Evolutionary conservation across 2,797 vertebrate genomes (phyloP).

Genomic region (Linurgus olivaceus): DNA sequence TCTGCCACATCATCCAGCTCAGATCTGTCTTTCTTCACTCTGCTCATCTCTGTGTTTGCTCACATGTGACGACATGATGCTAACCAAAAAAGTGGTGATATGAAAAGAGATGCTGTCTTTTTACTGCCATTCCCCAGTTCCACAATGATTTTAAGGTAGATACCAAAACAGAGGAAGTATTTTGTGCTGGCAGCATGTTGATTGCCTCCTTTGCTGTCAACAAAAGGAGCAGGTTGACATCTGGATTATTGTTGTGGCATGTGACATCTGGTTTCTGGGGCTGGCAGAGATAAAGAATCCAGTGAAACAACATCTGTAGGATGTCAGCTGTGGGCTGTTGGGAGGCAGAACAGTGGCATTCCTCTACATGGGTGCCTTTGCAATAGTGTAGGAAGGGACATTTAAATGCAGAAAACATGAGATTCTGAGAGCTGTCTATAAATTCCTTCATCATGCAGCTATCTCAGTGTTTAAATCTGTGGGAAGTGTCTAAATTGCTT

Average conservation of each 20-base stretch:
- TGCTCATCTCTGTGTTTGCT: background rate
- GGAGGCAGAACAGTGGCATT: background rate
- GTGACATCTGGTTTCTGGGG: background rate
- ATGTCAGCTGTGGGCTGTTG: background rate
- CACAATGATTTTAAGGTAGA: background rate
- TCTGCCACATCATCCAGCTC: background rate
- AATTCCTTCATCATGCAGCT: background rate
- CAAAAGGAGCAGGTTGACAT: background rate
- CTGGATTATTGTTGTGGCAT: background rate
- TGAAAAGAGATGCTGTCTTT: background rate
- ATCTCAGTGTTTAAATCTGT: conserved; percentile 20
- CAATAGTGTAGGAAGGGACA: background rate
- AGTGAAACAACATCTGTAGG: background rate
- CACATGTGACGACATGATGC: background rate
- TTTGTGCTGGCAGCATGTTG: background rate
- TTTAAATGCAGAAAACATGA: background rate
- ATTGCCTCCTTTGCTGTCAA: background rate
- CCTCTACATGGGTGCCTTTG: background rate
- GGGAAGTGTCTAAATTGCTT: conserved; percentile 1
- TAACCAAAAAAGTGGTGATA: background rate
- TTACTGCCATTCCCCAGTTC: background rate
- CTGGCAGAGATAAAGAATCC: background rate
- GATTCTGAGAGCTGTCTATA: conserved; percentile 10
- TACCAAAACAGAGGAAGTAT: background rate
- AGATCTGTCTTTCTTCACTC: background rate